Evolutionary conservation across 2,888 invertebrate genomes (phyloP).

Genomic region (Eupithecia tripunctaria): DNA sequence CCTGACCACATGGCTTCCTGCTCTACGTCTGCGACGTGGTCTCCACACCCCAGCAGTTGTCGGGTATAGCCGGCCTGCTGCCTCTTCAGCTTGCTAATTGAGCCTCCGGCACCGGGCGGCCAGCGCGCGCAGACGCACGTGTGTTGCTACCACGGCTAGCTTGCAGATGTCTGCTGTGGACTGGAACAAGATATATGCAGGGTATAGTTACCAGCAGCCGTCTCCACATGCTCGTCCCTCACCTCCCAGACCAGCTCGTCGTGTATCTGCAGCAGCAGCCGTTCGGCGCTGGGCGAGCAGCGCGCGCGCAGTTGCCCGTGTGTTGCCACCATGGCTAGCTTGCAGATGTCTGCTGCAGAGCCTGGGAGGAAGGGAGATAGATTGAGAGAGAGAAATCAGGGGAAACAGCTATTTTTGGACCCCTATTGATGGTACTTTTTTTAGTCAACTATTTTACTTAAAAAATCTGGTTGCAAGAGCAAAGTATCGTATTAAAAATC

Average conservation of each 20-base stretch:
- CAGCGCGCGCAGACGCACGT: slow-evolving; percentile 47
- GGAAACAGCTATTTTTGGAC: not conserved
- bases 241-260: slow-evolving; percentile 83
- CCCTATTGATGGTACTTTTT: not conserved
- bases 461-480: not conserved
- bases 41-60: too few relatives aligned
- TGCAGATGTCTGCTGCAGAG: slow-evolving; percentile 81
- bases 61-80: too few relatives aligned
- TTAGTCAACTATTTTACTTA: not conserved
- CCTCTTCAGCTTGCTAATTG: too few relatives aligned
- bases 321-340: slow-evolving; percentile 71
- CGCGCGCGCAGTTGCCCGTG: slow-evolving; percentile 48
- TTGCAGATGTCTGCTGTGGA: slow-evolving; percentile 81
- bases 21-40: too few relatives aligned
- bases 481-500: not conserved
- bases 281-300: slow-evolving; percentile 47
- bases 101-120: slow-evolving; percentile 41
- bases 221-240: slow-evolving; percentile 45
- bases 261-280: slow-evolving; percentile 79
- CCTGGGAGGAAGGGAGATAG: slow-evolving; percentile 53
- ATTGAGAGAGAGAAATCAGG: not conserved
- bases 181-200: slow-evolving; percentile 59
- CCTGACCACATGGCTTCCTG: too few relatives aligned
- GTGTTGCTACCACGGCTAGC: slow-evolving; percentile 68
- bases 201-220: slow-evolving; percentile 56